phyloP scores from a whole-genome alignment of 2,888 invertebrate genomes.

The Cosmorhoe ocellata region DNA sequence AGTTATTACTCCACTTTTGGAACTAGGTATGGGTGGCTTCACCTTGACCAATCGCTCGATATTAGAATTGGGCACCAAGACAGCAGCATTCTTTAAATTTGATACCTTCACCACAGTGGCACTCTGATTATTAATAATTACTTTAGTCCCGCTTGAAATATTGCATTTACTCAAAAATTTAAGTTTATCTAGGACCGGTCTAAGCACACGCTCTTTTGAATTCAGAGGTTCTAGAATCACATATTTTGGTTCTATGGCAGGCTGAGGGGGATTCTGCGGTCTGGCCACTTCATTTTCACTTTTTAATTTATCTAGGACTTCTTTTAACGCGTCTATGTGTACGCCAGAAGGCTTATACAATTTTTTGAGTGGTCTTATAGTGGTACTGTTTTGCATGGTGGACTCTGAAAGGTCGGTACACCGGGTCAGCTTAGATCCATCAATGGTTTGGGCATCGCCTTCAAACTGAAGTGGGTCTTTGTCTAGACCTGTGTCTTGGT shows the following conservation, averaged over 20 bases:
- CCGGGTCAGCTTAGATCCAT: no score
- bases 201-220: neutral
- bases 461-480: neutral
- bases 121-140: neutral
- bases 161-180: neutral
- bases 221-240: neutral
- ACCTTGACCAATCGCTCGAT: neutral
- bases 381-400: no score
- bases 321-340: neutral
- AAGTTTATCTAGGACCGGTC: conserved; percentile 1
- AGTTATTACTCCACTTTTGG: neutral
- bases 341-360: neutral
- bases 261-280: no score
- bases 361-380: neutral
- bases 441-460: neutral
- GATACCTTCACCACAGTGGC: neutral
- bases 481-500: neutral
- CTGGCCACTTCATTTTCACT: no score
- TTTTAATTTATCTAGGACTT: neutral
- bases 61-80: neutral
- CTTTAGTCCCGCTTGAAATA: neutral
- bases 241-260: no score
- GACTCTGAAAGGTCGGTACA: no score
- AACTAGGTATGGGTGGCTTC: neutral
- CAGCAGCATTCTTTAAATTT: neutral